These are phyloP conservation scores for Lordiphosa mommai DNA, from an alignment of 1,140 invertebrate genomes.

Conservation along the genomic window DNA sequence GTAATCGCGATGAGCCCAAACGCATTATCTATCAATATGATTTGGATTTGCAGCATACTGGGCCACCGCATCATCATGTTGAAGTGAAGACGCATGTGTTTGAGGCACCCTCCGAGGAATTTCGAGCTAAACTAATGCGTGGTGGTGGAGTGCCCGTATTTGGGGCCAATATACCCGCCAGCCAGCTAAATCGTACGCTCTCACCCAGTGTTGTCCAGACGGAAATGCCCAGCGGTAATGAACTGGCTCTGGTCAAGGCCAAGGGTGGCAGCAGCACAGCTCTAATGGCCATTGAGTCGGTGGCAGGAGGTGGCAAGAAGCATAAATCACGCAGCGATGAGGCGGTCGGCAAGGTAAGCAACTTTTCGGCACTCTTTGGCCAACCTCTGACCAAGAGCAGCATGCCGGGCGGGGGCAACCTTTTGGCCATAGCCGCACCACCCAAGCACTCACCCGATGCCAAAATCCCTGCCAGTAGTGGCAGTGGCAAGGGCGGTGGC, in stretches of 20 bases:
- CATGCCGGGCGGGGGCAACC: background rate
- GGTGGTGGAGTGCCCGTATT: constrained; percentile 86
- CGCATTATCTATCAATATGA: constrained; percentile 93
- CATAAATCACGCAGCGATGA: constrained; percentile 83
- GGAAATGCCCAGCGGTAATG: constrained; percentile 17
- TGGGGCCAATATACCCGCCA: constrained; percentile 34
- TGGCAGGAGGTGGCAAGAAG: constrained; percentile 81
- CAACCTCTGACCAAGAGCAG: constrained; percentile 87
- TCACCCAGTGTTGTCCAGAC: constrained; percentile 44
- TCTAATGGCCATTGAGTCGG: constrained; percentile 57
- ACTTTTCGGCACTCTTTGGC: constrained; percentile 90
- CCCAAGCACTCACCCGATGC: constrained; percentile 80
- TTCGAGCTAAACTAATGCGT: constrained; percentile 91
- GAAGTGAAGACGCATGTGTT: constrained; percentile 82
- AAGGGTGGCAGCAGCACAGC: constrained; percentile 81
- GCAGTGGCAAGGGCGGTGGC: constrained; percentile 21
- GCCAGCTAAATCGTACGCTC: constrained; percentile 37
- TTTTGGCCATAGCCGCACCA: constrained; percentile 2
- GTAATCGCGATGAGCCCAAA: constrained; percentile 94
- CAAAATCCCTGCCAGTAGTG: constrained; percentile 51
- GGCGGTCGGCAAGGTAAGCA: constrained; percentile 83
- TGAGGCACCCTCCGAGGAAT: constrained; percentile 92
- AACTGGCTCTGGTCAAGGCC: constrained; percentile 82
- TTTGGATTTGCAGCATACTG: constrained; percentile 88
- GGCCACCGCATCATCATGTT: constrained; percentile 86